Conservation (phyloP, 2,797 vertebrate species). For the Eulemur coronatus region DNA sequence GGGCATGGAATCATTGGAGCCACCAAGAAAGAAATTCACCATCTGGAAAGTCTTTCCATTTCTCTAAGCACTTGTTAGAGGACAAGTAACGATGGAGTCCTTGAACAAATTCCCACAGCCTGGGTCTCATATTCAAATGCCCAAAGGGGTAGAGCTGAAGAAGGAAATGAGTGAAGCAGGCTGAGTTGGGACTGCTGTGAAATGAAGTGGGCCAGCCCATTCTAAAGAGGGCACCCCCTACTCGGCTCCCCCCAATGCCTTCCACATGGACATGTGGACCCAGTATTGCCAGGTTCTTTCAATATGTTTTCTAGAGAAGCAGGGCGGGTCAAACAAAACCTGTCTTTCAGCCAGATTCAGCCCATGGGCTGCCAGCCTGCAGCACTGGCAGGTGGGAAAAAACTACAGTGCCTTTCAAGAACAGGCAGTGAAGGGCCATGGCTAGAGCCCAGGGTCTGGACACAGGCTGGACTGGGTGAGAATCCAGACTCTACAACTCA, state of each 20-base stretch:
- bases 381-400: neutral
- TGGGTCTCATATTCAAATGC: conserved; percentile 37
- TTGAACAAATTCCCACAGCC: neutral
- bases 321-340: neutral
- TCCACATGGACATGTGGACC: neutral
- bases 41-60: conserved; percentile 58
- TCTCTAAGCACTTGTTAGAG: conserved; percentile 17
- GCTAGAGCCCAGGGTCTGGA: neutral
- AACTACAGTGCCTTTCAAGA: neutral
- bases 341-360: neutral
- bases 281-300: neutral
- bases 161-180: neutral
- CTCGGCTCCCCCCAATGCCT: neutral
- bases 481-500: neutral
- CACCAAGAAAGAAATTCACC: conserved; percentile 42
- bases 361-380: no score
- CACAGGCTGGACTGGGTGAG: neutral
- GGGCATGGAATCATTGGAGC: neutral
- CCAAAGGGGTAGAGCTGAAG: neutral
- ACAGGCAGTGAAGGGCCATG: neutral
- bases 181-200: neutral
- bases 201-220: neutral
- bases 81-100: conserved; percentile 54
- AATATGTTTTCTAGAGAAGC: conserved; percentile 8
- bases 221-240: neutral